phyloP scores from a whole-genome alignment of 1,140 invertebrate species.

The Telenomus remus region DNA sequence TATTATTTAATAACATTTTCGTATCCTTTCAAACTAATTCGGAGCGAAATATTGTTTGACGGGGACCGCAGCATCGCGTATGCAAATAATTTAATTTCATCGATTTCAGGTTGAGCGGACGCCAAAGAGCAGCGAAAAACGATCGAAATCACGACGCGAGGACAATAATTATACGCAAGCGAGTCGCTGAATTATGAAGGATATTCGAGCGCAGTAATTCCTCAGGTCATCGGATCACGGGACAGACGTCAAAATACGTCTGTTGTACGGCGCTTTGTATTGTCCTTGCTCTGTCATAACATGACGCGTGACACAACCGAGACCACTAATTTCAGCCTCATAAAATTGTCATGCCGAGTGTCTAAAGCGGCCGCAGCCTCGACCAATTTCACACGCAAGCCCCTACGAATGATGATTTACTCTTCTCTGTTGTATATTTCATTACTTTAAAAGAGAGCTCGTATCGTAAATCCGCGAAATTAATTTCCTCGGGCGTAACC shows the following conservation, averaged over 20 bases:
- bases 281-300: conserved; percentile 21
- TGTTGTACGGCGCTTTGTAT: conserved; percentile 27
- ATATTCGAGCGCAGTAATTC: too few relatives aligned
- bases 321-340: conserved; percentile 24
- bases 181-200: too few relatives aligned
- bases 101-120: too few relatives aligned
- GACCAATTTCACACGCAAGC: conserved; percentile 43
- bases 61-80: too few relatives aligned
- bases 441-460: conserved; percentile 46
- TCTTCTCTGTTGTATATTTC: conserved; percentile 33
- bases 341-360: conserved; percentile 44
- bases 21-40: too few relatives aligned
- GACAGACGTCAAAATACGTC: conserved; percentile 47
- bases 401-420: conserved; percentile 45
- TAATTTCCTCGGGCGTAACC: conserved; percentile 31
- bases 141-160: too few relatives aligned
- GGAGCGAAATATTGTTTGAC: too few relatives aligned
- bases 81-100: too few relatives aligned
- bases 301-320: conserved; percentile 30
- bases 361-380: conserved; percentile 8
- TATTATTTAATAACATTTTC: too few relatives aligned
- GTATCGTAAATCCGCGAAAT: conserved; percentile 47
- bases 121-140: too few relatives aligned
- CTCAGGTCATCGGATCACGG: too few relatives aligned
- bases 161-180: too few relatives aligned